Conservation (phyloP, 2,113 vertebrate genomes). For the Laticauda colubrina region DNA sequence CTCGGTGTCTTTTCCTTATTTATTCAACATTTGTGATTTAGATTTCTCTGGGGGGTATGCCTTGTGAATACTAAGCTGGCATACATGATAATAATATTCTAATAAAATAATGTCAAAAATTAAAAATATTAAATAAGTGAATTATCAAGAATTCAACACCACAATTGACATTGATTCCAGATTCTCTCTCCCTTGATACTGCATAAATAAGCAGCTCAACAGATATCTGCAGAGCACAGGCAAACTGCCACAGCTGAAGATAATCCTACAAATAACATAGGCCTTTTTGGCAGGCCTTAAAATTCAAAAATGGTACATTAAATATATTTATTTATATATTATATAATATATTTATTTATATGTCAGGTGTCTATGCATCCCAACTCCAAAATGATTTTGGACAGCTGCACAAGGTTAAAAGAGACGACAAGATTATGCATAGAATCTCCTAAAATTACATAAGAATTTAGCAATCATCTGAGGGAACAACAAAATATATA, state of each 20-base stretch:
- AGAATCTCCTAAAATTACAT: neutral
- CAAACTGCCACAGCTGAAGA: neutral
- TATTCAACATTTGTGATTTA: neutral
- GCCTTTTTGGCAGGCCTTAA: neutral
- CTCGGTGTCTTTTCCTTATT: neutral
- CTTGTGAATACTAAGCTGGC: neutral
- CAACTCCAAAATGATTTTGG: neutral
- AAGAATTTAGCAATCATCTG: neutral
- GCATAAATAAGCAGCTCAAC: neutral
- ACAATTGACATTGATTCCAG: neutral
- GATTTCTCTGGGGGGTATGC: neutral
- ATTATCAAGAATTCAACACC: neutral
- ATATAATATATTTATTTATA: neutral
- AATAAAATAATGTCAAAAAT: neutral
- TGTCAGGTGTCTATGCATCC: neutral
- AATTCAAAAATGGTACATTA: neutral
- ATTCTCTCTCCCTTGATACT: neutral
- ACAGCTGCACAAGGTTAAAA: neutral
- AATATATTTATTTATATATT: neutral
- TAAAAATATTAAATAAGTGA: neutral
- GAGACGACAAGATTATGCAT: neutral
- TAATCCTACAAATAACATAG: neutral
- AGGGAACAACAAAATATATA: neutral
- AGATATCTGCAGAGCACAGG: neutral
- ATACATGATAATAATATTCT: neutral